phyloP scores from a whole-genome alignment of 2,113 vertebrate species.

The Rhynchomys soricoides region DNA sequence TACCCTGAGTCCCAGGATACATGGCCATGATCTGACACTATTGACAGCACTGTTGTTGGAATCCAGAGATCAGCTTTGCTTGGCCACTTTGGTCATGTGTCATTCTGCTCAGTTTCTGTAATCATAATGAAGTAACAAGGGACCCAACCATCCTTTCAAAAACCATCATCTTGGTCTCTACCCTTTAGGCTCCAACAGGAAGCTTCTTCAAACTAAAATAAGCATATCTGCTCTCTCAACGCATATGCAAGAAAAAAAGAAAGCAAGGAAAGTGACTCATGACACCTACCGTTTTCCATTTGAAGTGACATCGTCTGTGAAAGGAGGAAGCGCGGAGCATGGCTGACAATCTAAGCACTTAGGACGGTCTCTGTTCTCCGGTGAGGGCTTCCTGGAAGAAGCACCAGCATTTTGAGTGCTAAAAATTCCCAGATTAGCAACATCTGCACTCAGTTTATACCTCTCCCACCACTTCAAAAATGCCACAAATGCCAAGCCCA shows the following conservation, averaged over 20 bases:
- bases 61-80: not conserved
- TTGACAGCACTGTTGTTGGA: too few species aligned
- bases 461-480: not conserved
- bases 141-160: not conserved
- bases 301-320: not conserved
- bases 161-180: not conserved
- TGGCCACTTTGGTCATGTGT: not conserved
- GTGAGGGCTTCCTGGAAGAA: not conserved
- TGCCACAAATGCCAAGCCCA: not conserved
- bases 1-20: too few species aligned
- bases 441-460: not conserved
- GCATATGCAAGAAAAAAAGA: not conserved
- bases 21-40: not conserved
- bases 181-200: not conserved
- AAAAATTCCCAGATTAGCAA: conserved; percentile 24
- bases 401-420: not conserved
- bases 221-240: not conserved
- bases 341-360: not conserved
- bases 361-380: not conserved
- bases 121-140: not conserved
- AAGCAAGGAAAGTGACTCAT: not conserved
- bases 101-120: not conserved
- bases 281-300: accelerated
- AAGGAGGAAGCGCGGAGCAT: not conserved
- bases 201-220: not conserved